Percentiles rank a stretch among this genome's conserved stretches.
Evolutionary conservation across 92 coral and sea anemone species (phyloP).

Genomic region (Anthopleura xanthogrammica): DNA sequence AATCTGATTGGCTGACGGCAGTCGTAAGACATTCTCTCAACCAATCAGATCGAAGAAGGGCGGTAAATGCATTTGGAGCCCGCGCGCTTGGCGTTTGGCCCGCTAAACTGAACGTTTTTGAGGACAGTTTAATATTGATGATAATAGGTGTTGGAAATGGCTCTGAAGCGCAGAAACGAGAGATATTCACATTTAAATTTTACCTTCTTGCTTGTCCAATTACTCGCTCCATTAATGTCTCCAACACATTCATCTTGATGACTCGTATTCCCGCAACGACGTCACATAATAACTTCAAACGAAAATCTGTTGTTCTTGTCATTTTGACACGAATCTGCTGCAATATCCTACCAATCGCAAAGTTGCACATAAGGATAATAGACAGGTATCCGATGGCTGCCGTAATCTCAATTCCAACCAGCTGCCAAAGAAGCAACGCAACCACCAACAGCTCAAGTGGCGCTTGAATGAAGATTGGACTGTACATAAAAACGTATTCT

Average conservation of each 20-base stretch:
- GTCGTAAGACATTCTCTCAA: too few species aligned
- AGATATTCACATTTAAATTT: background rate
- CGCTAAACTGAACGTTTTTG: too few species aligned
- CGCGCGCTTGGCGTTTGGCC: too few species aligned
- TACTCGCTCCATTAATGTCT: constrained; percentile 4
- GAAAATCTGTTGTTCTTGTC: constrained; percentile 26
- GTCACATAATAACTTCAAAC: constrained; percentile 30
- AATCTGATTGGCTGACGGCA: too few species aligned
- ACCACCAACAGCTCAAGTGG: constrained; percentile 17
- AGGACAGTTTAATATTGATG: too few species aligned
- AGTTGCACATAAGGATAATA: background rate
- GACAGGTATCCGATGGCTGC: constrained; percentile 10
- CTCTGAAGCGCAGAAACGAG: background rate
- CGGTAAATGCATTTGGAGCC: too few species aligned
- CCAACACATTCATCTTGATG: constrained; percentile 46
- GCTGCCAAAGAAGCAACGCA: constrained; percentile 13
- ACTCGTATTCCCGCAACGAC: constrained; percentile 30
- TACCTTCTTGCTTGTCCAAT: constrained; percentile 40
- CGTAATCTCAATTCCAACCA: constrained; percentile 16
- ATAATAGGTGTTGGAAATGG: background rate
- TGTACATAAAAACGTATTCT: background rate
- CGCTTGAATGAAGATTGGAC: background rate
- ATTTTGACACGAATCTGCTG: constrained; percentile 4
- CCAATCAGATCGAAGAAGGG: too few species aligned
- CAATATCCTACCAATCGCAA: background rate